Base-by-base conservation (phyloP, 30 jellyfish, hydroid and myxozoan genomes). In the Aurelia sp. region DNA sequence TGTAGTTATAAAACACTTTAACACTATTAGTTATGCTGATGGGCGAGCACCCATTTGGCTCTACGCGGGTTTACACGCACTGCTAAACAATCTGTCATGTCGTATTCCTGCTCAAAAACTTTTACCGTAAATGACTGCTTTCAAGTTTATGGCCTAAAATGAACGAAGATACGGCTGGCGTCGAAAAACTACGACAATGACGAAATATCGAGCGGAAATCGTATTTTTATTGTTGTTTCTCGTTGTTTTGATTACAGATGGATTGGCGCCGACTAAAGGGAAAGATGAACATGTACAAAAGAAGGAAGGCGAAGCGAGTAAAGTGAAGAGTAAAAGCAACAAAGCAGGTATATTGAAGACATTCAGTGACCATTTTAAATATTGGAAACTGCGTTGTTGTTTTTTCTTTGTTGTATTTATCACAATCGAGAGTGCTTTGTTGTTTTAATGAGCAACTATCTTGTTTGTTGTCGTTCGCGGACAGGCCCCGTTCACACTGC, bases 51-150 rank as follows among this genome's bases (percentile, higher is more conserved):
- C 63, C 80, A 40, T 50, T 69, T 69, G 57, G 80, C 38, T 24
- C 47, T 5, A 64, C 63, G 27, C 52, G 44, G 74, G 88, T 60
- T 77, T 77, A 77, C 88, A 77, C 88, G 88, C 88, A 60, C 88
- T 77, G 60, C 74, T 77, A 35, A 59, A 58, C 88, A 77, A 38
- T 58, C 67, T 62, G 74, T 77, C 88, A 13, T 31, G 20, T 64
- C 20, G 48, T 5, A n/a, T 77, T 53, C 67, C 48, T 60, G 88
- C 88, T 62, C 88, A 40, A 77, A 58, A 58, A 30, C 88, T 16
- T 77, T 27, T 33, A 19, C 22, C 21, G 41, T 60, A 63, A 77
- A 59, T 77, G 77, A 19, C 20, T 57, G 41, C 58, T 18, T 51
- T 19, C 88, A 27, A 17, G 6, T 12, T 16, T 18, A 59, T 21